Percentiles rank a stretch among this genome's conserved stretches.
Conservation (phyloP, 2,113 vertebrate genomes). For the Syngnathus floridae region DNA sequence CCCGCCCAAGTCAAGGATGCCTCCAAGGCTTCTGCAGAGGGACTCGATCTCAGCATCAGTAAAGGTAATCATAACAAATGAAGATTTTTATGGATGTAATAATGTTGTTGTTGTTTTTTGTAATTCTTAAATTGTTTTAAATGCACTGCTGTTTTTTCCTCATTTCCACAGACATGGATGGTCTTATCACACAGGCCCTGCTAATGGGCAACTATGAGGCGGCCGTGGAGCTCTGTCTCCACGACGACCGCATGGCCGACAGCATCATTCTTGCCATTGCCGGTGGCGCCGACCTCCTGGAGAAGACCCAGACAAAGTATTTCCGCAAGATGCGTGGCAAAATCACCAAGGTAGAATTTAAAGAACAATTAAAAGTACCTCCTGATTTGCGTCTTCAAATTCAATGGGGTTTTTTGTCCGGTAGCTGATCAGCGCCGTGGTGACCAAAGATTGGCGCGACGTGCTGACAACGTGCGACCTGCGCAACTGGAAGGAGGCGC, state of each 20-base stretch:
- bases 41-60: conserved; percentile 77
- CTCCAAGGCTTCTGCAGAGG: conserved; percentile 42
- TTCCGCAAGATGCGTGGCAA: conserved; percentile 85
- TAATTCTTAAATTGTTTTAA: neutral
- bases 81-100: neutral
- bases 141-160: neutral
- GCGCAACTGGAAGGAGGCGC: conserved; percentile 90
- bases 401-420: neutral
- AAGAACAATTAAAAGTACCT: too few species aligned
- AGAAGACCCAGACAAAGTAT: conserved; percentile 88
- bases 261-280: conserved; percentile 92
- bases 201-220: conserved; percentile 88
- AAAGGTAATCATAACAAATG: conserved; percentile 67
- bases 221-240: conserved; percentile 90
- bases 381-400: too few species aligned
- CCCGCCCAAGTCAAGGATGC: conserved; percentile 17
- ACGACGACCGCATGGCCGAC: conserved; percentile 93
- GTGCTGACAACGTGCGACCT: conserved; percentile 89
- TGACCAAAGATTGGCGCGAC: conserved; percentile 89
- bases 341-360: conserved; percentile 81
- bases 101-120: neutral
- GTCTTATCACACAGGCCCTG: conserved; percentile 89
- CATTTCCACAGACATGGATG: conserved; percentile 78
- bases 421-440: conserved; percentile 92
- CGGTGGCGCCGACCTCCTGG: conserved; percentile 84